Conservation (phyloP, 2,888 invertebrate species). For the Cryptops parisi region DNA sequence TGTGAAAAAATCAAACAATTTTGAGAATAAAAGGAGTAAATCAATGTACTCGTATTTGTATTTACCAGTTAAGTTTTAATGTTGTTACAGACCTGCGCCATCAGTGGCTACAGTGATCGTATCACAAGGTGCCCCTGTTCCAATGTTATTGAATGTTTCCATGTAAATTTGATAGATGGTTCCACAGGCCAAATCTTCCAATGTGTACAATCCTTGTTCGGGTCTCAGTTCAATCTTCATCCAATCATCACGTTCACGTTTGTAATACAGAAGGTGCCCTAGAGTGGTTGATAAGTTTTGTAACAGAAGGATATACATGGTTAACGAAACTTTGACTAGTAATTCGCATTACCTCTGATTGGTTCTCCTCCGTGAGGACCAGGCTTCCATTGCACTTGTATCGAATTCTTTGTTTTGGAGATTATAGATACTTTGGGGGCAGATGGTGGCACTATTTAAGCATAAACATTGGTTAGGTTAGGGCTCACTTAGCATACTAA, state of each 20-base stretch:
- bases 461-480: background rate
- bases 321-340: too few relatives aligned
- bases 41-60: too few relatives aligned
- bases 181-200: background rate
- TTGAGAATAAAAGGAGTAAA: too few relatives aligned
- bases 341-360: conserved; percentile 17
- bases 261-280: conserved; percentile 3
- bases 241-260: background rate
- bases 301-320: too few relatives aligned
- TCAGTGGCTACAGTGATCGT: background rate
- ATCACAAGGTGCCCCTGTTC: conserved; percentile 1
- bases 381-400: conserved; percentile 22
- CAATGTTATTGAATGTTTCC: conserved; percentile 6
- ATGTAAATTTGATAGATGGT: conserved; percentile 1
- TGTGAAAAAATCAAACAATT: too few relatives aligned
- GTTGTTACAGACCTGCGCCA: conserved; percentile 2
- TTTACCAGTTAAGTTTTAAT: too few relatives aligned
- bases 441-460: conserved; percentile 21
- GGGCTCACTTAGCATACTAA: background rate
- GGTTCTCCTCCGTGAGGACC: conserved; percentile 12
- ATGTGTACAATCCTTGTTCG: background rate
- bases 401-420: conserved; percentile 18
- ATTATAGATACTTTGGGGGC: conserved; percentile 21
- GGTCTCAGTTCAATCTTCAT: background rate
- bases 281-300: too few relatives aligned